These are phyloP conservation scores for Epinotia nisella DNA, from an alignment of 2,888 invertebrate genomes.

Conservation along the genomic window DNA sequence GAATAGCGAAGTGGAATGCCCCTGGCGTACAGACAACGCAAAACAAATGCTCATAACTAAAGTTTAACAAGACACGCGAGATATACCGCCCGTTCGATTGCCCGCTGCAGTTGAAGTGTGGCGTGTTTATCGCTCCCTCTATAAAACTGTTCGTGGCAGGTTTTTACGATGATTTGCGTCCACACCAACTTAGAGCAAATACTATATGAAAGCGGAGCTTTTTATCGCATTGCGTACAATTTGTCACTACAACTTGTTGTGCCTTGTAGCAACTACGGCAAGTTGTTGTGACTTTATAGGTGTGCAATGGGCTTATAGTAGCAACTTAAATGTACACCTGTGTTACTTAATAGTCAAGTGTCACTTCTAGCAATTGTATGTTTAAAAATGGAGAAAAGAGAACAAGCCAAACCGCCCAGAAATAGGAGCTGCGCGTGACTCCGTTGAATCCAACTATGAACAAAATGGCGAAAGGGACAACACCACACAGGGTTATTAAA, in stretches of 20 bases:
- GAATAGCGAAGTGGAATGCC: background rate
- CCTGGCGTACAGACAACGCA: background rate
- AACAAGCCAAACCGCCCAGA: too few species aligned
- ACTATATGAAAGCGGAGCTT: background rate
- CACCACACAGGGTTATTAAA: too few species aligned
- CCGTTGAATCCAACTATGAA: too few species aligned
- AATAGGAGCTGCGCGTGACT: too few species aligned
- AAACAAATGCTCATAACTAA: background rate
- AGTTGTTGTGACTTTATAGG: too few species aligned
- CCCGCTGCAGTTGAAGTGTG: constrained; percentile 46
- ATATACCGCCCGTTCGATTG: constrained; percentile 47
- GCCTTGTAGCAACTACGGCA: too few species aligned
- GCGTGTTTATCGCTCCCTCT: constrained; percentile 48
- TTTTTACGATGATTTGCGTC: constrained; percentile 60
- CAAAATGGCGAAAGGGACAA: too few species aligned
- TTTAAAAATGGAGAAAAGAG: too few species aligned
- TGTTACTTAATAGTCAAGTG: too few species aligned
- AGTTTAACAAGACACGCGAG: constrained; percentile 23
- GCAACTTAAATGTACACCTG: too few species aligned
- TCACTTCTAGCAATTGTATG: too few species aligned
- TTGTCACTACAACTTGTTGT: background rate
- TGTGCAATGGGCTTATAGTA: too few species aligned
- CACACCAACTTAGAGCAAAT: constrained; percentile 2
- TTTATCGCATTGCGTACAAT: background rate
- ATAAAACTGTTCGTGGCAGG: constrained; percentile 52